phyloP scores from a whole-genome alignment of 2,113 vertebrate genomes.

The Rafetus swinhoei region DNA sequence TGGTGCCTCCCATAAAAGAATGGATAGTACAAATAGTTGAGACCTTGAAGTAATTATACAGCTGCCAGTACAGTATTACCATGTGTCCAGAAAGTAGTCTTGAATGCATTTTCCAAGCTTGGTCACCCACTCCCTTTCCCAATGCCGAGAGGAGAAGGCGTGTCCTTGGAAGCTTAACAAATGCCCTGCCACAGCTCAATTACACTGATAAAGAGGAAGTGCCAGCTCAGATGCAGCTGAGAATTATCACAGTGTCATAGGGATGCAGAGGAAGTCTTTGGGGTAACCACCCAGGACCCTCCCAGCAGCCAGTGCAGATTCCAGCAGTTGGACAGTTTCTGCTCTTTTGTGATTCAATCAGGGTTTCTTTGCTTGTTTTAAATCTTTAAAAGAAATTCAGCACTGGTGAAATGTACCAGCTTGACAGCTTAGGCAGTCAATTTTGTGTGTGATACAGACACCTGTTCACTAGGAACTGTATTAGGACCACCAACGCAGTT shows the following conservation, averaged over 20 bases:
- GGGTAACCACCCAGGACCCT: neutral
- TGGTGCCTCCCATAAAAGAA: neutral
- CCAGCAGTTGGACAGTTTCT: neutral
- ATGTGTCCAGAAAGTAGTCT: neutral
- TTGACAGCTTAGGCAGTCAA: neutral
- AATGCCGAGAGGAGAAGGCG: neutral
- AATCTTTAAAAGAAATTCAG: neutral
- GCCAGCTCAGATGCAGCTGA: neutral
- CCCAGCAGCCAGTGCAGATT: neutral
- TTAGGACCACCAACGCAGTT: conserved; percentile 20
- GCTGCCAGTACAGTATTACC: neutral
- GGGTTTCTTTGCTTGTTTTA: neutral
- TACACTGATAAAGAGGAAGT: neutral
- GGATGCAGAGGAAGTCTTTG: neutral
- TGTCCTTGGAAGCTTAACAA: neutral
- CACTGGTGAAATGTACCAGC: neutral
- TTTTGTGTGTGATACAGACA: neutral
- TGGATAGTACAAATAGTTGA: neutral
- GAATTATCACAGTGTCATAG: neutral
- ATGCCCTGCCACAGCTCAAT: neutral
- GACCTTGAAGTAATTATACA: neutral
- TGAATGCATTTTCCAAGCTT: neutral
- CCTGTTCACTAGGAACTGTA: neutral
- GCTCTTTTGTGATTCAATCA: neutral
- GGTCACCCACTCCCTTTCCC: neutral